Evolutionary conservation across 2,888 invertebrate species (phyloP).

Genomic region (Gastrophysa polygoni): DNA sequence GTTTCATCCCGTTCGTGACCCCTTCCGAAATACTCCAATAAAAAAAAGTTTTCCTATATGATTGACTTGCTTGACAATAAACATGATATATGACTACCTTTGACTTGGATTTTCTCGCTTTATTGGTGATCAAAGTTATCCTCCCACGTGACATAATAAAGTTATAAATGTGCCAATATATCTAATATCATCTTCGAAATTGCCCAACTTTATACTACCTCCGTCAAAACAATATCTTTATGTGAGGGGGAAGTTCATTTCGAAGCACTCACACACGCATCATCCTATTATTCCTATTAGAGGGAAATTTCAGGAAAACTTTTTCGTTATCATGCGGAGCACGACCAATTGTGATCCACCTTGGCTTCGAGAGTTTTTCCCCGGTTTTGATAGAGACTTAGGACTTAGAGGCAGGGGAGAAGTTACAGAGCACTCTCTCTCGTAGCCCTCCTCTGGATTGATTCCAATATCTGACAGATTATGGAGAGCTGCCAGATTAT

Average conservation of each 20-base stretch:
- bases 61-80: no score
- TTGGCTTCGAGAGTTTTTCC: conserved; percentile 20
- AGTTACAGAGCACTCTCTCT: conserved; percentile 17
- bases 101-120: no score
- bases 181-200: not conserved
- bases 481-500: conserved; percentile 37
- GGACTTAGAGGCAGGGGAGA: conserved; percentile 9
- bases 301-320: conserved; percentile 34
- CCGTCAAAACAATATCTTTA: not conserved
- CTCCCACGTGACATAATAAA: not conserved
- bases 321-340: conserved; percentile 44
- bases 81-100: no score
- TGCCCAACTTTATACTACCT: not conserved
- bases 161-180: not conserved
- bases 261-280: conserved; percentile 7
- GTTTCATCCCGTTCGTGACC: no score
- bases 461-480: conserved; percentile 37
- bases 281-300: conserved; percentile 30
- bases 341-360: conserved; percentile 39
- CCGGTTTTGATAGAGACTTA: conserved; percentile 19
- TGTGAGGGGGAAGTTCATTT: not conserved
- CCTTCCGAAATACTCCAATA: no score
- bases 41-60: no score
- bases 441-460: conserved; percentile 34
- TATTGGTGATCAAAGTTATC: not conserved